These are phyloP conservation scores for Dendroctonus ponderosae DNA, from an alignment of 1,140 invertebrate species.

Conservation along the genomic window DNA sequence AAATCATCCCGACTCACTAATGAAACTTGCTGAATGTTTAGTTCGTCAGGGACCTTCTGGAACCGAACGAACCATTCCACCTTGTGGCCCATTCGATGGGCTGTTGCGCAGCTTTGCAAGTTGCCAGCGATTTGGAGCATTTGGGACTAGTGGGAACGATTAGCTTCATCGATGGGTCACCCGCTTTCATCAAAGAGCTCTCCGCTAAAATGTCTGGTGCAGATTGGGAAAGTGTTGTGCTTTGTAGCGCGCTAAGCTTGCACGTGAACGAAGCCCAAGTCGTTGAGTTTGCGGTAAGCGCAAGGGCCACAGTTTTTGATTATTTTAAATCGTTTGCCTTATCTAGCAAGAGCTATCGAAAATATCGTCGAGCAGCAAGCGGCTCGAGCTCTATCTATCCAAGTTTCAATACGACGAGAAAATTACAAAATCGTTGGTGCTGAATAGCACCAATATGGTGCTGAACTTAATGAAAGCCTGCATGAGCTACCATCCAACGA, in stretches of 20 bases:
- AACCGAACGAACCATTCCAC: slow-evolving; percentile 49
- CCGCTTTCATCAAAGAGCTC: slow-evolving; percentile 32
- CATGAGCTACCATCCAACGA: slow-evolving; percentile 52
- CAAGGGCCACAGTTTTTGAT: neutral
- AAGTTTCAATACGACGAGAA: slow-evolving; percentile 48
- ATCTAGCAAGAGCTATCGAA: slow-evolving; percentile 37
- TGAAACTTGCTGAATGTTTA: neutral
- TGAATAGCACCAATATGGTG: slow-evolving; percentile 50
- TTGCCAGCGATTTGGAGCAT: slow-evolving; percentile 57
- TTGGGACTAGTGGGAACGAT: slow-evolving; percentile 56
- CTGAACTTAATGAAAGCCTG: slow-evolving; percentile 59
- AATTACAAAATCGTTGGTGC: slow-evolving; percentile 50
- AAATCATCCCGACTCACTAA: neutral
- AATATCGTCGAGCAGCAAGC: slow-evolving; percentile 40
- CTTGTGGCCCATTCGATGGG: slow-evolving; percentile 67
- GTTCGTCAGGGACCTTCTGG: neutral
- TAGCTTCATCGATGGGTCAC: slow-evolving; percentile 59
- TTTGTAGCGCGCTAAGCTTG: neutral
- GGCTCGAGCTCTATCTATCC: neutral
- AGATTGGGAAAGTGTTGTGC: neutral
- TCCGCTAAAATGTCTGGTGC: neutral
- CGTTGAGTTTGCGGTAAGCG: neutral
- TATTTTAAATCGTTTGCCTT: neutral
- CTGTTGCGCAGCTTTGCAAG: slow-evolving; percentile 56
- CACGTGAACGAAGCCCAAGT: neutral